Percentiles rank a stretch among this genome's conserved stretches.
Conservation (phyloP, 2,888 invertebrate genomes). For the Operophtera brumata region DNA sequence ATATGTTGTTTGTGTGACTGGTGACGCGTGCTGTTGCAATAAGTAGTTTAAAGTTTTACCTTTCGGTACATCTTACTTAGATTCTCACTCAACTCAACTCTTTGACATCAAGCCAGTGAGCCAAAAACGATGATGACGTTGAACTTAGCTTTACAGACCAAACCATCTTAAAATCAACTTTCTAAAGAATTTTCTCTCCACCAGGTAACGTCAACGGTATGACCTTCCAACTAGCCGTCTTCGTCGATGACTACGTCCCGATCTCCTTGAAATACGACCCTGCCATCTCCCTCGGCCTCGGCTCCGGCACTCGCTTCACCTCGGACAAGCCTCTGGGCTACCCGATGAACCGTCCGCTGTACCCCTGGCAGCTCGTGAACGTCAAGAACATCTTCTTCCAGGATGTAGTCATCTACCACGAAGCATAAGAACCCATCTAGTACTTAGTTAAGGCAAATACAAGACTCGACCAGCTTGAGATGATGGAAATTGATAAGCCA, state of each 20-base stretch:
- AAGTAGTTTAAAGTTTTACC: too few relatives aligned
- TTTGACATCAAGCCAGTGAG: too few relatives aligned
- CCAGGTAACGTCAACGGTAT: conserved; percentile 82
- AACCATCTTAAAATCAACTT: too few relatives aligned
- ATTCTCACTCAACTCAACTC: too few relatives aligned
- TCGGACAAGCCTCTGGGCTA: conserved; percentile 78
- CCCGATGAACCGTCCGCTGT: conserved; percentile 75
- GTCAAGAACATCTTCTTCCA: conserved; percentile 77
- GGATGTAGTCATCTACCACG: conserved; percentile 76
- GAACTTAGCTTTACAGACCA: too few relatives aligned
- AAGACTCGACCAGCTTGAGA: too few relatives aligned
- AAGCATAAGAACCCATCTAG: conserved; percentile 28
- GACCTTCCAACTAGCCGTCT: conserved; percentile 81
- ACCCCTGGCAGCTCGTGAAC: conserved; percentile 58
- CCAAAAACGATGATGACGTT: too few relatives aligned
- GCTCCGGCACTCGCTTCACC: conserved; percentile 75
- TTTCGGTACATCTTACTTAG: too few relatives aligned
- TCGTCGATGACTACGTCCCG: conserved; percentile 56
- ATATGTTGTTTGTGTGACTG: neutral
- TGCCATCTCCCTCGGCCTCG: conserved; percentile 71
- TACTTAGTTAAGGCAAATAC: too few relatives aligned
- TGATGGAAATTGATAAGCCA: too few relatives aligned
- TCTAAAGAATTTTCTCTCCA: neutral
- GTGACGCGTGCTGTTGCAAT: neutral
- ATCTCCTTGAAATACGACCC: conserved; percentile 63